Conservation (phyloP, 2,113 vertebrate genomes). For the Lampris megalopsis region DNA sequence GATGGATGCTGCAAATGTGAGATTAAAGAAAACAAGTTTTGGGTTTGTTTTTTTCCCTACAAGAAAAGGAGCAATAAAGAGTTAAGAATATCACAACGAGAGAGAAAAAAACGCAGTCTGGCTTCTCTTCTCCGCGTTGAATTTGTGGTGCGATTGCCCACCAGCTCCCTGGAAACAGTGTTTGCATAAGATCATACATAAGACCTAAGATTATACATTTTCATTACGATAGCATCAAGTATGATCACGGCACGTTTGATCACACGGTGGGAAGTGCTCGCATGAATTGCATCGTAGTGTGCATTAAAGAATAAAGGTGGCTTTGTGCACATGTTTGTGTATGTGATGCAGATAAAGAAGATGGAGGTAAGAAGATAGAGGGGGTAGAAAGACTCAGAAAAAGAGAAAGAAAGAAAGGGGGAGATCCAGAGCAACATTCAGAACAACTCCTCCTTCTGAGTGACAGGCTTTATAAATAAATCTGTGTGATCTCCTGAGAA, state of each 20-base stretch:
- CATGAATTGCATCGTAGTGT: background rate
- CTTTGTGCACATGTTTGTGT: constrained; percentile 5
- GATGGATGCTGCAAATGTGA: constrained; percentile 10
- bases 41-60: background rate
- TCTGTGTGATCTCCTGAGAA: constrained; percentile 59
- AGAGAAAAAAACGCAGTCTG: constrained; percentile 39
- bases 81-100: constrained; percentile 19
- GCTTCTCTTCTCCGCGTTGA: too few relatives aligned
- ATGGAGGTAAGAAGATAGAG: background rate
- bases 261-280: background rate
- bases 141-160: too few relatives aligned
- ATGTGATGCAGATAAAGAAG: constrained; percentile 3
- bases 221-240: too few relatives aligned
- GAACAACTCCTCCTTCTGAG: constrained; percentile 52
- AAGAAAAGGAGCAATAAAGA: constrained; percentile 21
- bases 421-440: constrained; percentile 46
- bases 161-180: too few relatives aligned
- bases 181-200: too few relatives aligned
- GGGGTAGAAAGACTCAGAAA: background rate
- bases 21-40: background rate
- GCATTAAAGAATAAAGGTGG: background rate
- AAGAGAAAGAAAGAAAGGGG: constrained; percentile 6
- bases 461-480: constrained; percentile 70
- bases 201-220: too few relatives aligned
- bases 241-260: constrained; percentile 6